A percentile compares a stretch with the other conserved stretches of the same genome.
phyloP scores from a whole-genome alignment of 2,113 vertebrate genomes.

The Ammodytes marinus region DNA sequence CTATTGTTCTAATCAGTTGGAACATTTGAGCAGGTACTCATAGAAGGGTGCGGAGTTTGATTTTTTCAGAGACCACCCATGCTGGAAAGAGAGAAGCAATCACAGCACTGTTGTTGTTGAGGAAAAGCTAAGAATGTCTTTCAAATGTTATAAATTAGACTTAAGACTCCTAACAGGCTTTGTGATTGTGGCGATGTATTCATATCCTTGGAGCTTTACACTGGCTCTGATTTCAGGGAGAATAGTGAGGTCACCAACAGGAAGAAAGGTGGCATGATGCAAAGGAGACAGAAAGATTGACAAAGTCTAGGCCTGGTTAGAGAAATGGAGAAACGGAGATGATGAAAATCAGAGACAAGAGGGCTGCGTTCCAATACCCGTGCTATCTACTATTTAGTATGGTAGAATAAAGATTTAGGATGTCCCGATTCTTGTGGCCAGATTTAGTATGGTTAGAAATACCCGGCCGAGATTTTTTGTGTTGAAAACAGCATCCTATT shows the following conservation, averaged over 20 bases:
- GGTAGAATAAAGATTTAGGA: no score
- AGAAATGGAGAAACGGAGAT: conserved; percentile 10
- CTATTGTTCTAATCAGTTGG: background rate
- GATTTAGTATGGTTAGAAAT: no score
- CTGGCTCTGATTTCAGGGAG: background rate
- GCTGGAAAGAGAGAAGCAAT: conserved; percentile 9
- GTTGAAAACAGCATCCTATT: no score
- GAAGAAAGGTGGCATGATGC: background rate
- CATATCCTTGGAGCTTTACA: conserved; percentile 5
- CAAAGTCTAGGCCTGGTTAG: background rate
- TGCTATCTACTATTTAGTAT: no score
- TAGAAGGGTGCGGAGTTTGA: conserved; percentile 1
- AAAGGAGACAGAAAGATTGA: background rate
- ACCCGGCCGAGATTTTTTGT: no score
- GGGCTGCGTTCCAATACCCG: background rate
- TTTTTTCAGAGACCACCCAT: conserved; percentile 12
- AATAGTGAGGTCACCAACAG: conserved; percentile 10
- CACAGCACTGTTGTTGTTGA: background rate
- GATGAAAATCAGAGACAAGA: conserved; percentile 1
- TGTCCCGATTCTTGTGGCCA: no score
- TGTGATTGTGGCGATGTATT: background rate
- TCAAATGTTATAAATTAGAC: conserved; percentile 33
- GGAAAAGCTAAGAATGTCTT: conserved; percentile 28
- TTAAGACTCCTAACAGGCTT: background rate
- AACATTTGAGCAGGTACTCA: conserved; percentile 4